A percentile compares a stretch with the other conserved stretches of the same genome.
phyloP scores from a whole-genome alignment of 2,113 vertebrate species.

The Amazona guildingii region DNA sequence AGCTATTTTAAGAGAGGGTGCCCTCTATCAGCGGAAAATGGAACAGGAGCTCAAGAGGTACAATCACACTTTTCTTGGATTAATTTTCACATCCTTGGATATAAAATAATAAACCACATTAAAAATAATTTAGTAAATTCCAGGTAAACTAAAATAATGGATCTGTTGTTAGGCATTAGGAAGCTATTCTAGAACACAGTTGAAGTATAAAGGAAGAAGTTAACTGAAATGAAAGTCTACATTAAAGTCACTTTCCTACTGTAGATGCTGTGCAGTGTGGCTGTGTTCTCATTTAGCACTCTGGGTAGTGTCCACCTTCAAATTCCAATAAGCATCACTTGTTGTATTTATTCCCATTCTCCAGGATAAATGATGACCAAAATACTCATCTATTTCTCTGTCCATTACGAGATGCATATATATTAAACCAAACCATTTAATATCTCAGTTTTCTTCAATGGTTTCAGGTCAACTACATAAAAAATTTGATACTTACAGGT shows the following conservation, averaged over 20 bases:
- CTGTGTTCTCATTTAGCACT: not conserved
- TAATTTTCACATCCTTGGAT: not conserved
- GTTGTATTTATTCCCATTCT: not conserved
- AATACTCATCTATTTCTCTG: not conserved
- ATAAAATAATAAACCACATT: not conserved
- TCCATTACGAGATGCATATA: not conserved
- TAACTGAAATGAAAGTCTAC: not conserved
- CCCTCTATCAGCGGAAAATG: slow-evolving; percentile 79
- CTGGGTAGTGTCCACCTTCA: not conserved
- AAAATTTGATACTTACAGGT: not conserved
- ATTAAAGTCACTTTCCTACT: not conserved
- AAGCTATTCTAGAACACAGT: not conserved
- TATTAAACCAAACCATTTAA: not conserved
- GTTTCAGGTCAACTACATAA: not conserved
- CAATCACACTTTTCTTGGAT: accelerated
- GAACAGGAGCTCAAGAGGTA: slow-evolving; percentile 87
- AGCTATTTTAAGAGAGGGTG: slow-evolving; percentile 84
- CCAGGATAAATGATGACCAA: not conserved
- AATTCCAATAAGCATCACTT: not conserved
- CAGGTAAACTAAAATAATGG: not conserved
- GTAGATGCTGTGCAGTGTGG: not conserved
- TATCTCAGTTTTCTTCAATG: not conserved
- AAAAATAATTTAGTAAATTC: not conserved
- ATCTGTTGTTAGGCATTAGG: not conserved
- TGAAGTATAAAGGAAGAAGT: not conserved